These are phyloP conservation scores for Neolamprologus caudopunctatus DNA, from an alignment of 2,113 vertebrate genomes.

Conservation along the genomic window DNA sequence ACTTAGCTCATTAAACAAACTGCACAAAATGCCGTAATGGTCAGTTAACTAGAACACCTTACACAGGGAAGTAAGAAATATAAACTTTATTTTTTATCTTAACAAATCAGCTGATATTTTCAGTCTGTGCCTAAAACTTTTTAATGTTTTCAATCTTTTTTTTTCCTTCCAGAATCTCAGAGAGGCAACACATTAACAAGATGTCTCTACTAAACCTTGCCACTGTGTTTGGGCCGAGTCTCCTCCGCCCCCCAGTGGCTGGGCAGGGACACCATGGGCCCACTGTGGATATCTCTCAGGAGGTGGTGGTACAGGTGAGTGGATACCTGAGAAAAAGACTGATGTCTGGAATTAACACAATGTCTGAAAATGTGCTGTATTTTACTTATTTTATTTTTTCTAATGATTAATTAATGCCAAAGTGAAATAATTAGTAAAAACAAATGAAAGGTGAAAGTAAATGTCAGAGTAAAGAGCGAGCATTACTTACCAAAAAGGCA, in stretches of 20 bases:
- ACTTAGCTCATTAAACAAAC: neutral
- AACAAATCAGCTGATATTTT: neutral
- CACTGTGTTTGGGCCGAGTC: slow-evolving; percentile 72
- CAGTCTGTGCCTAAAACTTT: neutral
- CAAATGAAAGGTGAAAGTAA: neutral
- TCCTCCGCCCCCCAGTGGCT: slow-evolving; percentile 60
- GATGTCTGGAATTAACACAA: neutral
- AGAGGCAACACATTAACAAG: slow-evolving; percentile 62
- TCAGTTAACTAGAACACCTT: neutral
- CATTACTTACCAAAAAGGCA: neutral
- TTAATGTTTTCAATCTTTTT: neutral
- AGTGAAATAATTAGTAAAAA: neutral
- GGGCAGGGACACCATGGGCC: slow-evolving; percentile 1
- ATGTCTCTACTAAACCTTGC: slow-evolving; percentile 71
- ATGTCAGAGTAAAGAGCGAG: neutral
- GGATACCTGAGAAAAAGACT: neutral
- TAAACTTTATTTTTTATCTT: neutral
- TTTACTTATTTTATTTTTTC: neutral
- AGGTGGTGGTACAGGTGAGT: slow-evolving; percentile 71
- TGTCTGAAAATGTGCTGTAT: neutral
- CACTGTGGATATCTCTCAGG: slow-evolving; percentile 64
- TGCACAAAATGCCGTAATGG: neutral
- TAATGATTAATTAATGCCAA: neutral
- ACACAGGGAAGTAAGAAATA: neutral
- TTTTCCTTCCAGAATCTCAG: slow-evolving; percentile 48